Conservation (phyloP, 2,113 vertebrate species). For the Perognathus longimembris region DNA sequence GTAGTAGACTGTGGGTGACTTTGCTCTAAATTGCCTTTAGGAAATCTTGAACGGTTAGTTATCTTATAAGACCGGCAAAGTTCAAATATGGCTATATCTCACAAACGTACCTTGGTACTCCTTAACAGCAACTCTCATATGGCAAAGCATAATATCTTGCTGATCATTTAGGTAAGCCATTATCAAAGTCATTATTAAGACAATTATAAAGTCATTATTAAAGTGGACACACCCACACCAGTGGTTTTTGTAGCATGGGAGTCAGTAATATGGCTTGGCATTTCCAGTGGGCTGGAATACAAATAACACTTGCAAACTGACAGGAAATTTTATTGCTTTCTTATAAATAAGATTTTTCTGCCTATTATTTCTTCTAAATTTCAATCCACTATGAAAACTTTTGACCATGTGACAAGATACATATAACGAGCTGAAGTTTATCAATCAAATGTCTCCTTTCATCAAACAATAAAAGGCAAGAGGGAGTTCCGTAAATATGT, state of each 20-base stretch:
- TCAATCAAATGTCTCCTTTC: constrained; percentile 39
- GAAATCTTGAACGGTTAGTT: neutral
- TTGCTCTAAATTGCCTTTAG: neutral
- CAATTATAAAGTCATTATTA: no score
- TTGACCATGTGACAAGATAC: neutral
- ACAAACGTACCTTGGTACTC: neutral
- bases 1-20: neutral
- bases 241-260: neutral
- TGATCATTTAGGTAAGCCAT: neutral
- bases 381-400: constrained; percentile 14
- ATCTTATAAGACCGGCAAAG: neutral
- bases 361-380: constrained; percentile 60
- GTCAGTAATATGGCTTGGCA: neutral
- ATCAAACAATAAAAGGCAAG: neutral
- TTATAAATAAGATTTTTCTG: neutral
- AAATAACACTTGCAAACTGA: neutral
- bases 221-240: neutral
- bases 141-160: no score
- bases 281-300: neutral
- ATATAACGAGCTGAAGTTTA: constrained; percentile 12
- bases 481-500: neutral
- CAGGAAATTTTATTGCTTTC: constrained; percentile 8
- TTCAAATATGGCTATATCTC: neutral
- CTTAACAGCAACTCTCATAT: neutral
- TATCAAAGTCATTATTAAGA: neutral